Conservation (phyloP, 1,140 invertebrate species). For the Saccostrea cuccullata region DNA sequence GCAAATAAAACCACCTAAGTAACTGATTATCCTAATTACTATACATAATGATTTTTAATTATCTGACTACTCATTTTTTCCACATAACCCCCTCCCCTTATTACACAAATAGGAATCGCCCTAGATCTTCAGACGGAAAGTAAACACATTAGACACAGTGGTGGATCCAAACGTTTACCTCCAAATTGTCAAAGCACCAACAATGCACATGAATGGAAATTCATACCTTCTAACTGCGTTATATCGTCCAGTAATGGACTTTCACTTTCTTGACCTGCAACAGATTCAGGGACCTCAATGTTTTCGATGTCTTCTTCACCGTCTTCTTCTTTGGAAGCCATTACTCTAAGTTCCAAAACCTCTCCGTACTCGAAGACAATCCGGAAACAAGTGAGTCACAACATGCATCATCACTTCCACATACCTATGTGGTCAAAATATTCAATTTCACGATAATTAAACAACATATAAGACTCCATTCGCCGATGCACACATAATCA, state of each 20-base stretch:
- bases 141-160: neutral
- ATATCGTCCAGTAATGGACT: neutral
- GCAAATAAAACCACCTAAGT: too few species aligned
- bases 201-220: too few species aligned
- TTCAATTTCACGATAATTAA: neutral
- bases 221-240: neutral
- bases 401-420: slow-evolving; percentile 19
- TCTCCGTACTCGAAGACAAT: slow-evolving; percentile 2
- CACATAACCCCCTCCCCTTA: too few species aligned
- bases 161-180: neutral
- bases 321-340: too few species aligned
- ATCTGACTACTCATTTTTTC: too few species aligned
- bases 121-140: too few species aligned
- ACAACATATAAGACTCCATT: neutral
- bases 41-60: too few species aligned
- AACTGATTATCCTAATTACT: too few species aligned
- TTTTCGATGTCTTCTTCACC: neutral
- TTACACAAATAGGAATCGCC: too few species aligned
- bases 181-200: neutral
- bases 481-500: too few species aligned
- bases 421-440: slow-evolving; percentile 9
- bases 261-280: neutral
- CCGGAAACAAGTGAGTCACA: slow-evolving; percentile 24
- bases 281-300: neutral
- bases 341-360: slow-evolving; percentile 20